Conservation (phyloP, 1,140 invertebrate species). For the Aphaenogaster rudis region DNA sequence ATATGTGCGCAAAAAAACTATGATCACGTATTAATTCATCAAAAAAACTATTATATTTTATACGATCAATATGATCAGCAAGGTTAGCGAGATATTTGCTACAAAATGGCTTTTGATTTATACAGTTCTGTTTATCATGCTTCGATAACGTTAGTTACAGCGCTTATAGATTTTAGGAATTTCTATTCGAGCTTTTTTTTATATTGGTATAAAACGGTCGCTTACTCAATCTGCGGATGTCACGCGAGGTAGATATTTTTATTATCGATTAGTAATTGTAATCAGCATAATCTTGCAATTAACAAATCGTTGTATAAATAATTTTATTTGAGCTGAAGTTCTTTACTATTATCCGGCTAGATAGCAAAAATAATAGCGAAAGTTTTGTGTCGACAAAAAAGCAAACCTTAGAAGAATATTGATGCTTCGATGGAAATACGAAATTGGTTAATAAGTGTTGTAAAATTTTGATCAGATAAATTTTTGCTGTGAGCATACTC, state of each 20-base stretch:
- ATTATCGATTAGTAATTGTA: not conserved
- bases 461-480: not conserved
- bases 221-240: not conserved
- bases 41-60: slow-evolving; percentile 27
- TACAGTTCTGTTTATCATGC: not conserved
- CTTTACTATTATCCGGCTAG: not conserved
- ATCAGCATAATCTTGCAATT: not conserved
- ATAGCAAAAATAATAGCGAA: not conserved
- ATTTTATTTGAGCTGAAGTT: not conserved
- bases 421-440: not conserved
- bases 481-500: not conserved
- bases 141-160: not conserved
- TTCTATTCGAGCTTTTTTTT: slow-evolving; percentile 6
- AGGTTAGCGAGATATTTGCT: not conserved
- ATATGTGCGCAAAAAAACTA: not conserved
- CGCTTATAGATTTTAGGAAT: not conserved
- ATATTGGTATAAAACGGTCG: not conserved
- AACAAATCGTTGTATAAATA: not conserved
- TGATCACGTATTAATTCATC: slow-evolving; percentile 1
- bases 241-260: slow-evolving; percentile 2
- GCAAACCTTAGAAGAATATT: not conserved
- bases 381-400: not conserved
- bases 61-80: not conserved
- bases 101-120: not conserved
- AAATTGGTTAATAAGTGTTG: not conserved